These are phyloP conservation scores for Archilochus colubris DNA, from an alignment of 2,113 vertebrate genomes.

Conservation along the genomic window DNA sequence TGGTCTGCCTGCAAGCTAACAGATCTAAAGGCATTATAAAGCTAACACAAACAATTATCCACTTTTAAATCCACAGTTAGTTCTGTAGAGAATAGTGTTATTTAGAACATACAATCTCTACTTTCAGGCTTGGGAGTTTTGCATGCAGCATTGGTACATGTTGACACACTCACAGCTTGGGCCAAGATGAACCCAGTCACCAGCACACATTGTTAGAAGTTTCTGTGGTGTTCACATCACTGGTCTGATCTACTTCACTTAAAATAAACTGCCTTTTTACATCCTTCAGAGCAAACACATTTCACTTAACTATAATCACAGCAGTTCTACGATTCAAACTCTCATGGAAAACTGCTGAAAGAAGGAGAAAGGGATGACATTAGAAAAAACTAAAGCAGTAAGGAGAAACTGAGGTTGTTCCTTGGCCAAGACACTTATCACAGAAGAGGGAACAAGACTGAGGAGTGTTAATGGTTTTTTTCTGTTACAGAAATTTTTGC, in stretches of 20 bases:
- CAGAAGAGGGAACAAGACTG: background rate
- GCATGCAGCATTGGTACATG: background rate
- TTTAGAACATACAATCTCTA: background rate
- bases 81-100: background rate
- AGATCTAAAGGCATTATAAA: background rate
- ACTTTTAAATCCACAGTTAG: background rate
- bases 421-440: background rate
- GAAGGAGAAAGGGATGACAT: background rate
- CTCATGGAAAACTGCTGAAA: background rate
- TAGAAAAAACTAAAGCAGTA: background rate
- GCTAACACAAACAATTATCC: background rate
- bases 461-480: background rate
- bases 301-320: background rate
- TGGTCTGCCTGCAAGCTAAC: background rate
- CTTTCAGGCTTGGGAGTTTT: background rate
- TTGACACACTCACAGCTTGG: accelerated
- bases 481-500: background rate
- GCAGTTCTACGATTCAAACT: background rate
- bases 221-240: background rate
- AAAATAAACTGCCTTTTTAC: background rate
- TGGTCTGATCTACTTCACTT: background rate
- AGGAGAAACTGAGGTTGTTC: background rate
- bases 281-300: background rate
- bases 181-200: background rate
- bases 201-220: background rate